These are phyloP conservation scores for Oceanodroma leucorhoa DNA, from an alignment of 2,797 vertebrate species.

Conservation along the genomic window DNA sequence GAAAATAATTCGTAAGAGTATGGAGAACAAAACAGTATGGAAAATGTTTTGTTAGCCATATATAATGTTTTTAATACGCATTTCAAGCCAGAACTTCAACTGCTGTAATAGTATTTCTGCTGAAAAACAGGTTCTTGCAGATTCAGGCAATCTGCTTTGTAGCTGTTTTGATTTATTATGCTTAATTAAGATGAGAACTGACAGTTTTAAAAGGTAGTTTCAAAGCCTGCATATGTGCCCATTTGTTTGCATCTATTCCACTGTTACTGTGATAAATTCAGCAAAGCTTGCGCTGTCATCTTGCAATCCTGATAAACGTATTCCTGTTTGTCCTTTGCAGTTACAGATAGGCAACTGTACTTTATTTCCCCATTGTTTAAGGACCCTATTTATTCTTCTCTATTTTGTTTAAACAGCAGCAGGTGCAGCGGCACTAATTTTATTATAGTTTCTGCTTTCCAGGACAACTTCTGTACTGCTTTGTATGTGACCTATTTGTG, in stretches of 20 bases:
- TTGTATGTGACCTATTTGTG: neutral
- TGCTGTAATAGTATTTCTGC: neutral
- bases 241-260: neutral
- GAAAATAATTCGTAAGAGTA: neutral
- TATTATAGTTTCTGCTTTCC: neutral
- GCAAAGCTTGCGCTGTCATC: neutral
- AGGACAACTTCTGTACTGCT: neutral
- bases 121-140: neutral
- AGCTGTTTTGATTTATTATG: neutral
- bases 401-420: neutral
- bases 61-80: neutral
- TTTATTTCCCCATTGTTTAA: neutral
- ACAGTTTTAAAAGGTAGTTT: neutral
- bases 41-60: neutral
- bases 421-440: neutral
- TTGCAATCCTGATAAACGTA: neutral
- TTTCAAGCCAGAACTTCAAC: neutral
- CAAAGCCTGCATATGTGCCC: neutral
- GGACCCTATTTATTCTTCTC: neutral
- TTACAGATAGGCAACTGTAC: neutral
- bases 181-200: neutral
- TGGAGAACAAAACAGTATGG: neutral
- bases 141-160: neutral
- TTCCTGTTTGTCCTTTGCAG: neutral
- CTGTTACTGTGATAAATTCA: neutral